These are phyloP conservation scores for Drosophila melanogaster DNA, from an alignment of 1,140 invertebrate species.

Conservation along the genomic window DNA sequence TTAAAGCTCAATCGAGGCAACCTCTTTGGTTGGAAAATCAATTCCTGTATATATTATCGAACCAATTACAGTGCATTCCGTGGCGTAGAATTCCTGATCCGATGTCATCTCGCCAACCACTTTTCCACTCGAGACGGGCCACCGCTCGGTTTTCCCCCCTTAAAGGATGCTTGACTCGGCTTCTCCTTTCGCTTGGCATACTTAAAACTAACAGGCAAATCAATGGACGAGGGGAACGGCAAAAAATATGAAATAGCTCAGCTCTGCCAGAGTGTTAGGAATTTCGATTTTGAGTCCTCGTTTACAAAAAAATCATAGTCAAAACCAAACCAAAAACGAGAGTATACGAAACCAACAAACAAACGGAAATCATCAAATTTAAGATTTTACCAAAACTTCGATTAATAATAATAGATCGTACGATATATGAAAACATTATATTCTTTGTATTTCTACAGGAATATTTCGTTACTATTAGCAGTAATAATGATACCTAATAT, in stretches of 20 bases:
- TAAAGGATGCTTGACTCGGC: slow-evolving; percentile 63
- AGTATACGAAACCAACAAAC: too few relatives aligned
- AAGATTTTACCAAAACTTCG: background rate
- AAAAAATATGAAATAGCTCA: slow-evolving; percentile 70
- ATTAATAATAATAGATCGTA: too few relatives aligned
- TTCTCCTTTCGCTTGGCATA: slow-evolving; percentile 70
- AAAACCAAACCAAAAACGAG: slow-evolving; percentile 18
- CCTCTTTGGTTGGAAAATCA: slow-evolving; percentile 52
- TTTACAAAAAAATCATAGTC: slow-evolving; percentile 40
- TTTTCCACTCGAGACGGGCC: slow-evolving; percentile 29
- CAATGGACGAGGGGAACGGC: slow-evolving; percentile 38
- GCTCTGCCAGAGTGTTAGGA: slow-evolving; percentile 31
- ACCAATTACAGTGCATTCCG: slow-evolving; percentile 65
- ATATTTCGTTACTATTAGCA: too few relatives aligned
- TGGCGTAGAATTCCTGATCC: slow-evolving; percentile 29
- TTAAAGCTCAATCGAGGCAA: slow-evolving; percentile 56
- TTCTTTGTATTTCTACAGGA: too few relatives aligned
- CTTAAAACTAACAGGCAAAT: slow-evolving; percentile 80
- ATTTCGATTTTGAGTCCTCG: slow-evolving; percentile 46
- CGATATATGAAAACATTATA: too few relatives aligned
- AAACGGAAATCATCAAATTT: background rate
- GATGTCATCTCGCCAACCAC: slow-evolving; percentile 37
- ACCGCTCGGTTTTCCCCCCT: slow-evolving; percentile 18
- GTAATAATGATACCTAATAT: too few relatives aligned
- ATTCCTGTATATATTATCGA: slow-evolving; percentile 76